Evolutionary conservation across 1,140 invertebrate genomes (phyloP).

Genomic region (Cydia amplana): DNA sequence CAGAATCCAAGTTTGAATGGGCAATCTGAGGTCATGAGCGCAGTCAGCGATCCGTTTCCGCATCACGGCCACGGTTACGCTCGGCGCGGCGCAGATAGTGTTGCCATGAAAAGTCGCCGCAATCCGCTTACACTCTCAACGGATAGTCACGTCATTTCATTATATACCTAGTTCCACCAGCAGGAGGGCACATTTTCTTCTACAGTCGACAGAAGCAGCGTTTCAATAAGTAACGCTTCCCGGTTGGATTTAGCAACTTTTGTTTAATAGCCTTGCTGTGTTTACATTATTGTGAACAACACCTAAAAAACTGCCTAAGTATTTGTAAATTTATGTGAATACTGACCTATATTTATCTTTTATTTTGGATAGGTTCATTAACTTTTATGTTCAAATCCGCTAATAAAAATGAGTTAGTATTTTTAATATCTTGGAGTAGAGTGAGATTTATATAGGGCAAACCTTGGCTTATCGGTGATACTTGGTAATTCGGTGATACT

Average conservation of each 20-base stretch:
- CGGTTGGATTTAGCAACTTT: not conserved
- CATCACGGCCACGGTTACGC: conserved; percentile 41
- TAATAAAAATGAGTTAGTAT: not conserved
- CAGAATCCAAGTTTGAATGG: conserved; percentile 37
- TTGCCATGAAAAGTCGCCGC: conserved; percentile 3
- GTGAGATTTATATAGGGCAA: no score
- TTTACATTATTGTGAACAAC: not conserved
- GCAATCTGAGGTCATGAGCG: not conserved
- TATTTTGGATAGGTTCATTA: no score
- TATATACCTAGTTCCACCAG: not conserved
- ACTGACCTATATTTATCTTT: no score
- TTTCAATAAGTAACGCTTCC: not conserved
- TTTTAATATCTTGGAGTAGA: not conserved
- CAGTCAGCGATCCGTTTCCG: conserved; percentile 42
- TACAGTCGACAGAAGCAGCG: not conserved
- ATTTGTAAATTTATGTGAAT: no score
- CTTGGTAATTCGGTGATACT: no score
- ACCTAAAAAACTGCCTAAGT: no score
- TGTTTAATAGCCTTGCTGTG: not conserved
- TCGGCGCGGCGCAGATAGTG: conserved; percentile 2
- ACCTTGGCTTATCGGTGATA: no score
- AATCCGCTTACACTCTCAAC: not conserved
- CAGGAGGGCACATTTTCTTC: not conserved
- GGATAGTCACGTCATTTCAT: not conserved
- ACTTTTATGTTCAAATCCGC: no score